phyloP scores from a whole-genome alignment of 2,113 vertebrate genomes.

The Malaclemys terrapin region DNA sequence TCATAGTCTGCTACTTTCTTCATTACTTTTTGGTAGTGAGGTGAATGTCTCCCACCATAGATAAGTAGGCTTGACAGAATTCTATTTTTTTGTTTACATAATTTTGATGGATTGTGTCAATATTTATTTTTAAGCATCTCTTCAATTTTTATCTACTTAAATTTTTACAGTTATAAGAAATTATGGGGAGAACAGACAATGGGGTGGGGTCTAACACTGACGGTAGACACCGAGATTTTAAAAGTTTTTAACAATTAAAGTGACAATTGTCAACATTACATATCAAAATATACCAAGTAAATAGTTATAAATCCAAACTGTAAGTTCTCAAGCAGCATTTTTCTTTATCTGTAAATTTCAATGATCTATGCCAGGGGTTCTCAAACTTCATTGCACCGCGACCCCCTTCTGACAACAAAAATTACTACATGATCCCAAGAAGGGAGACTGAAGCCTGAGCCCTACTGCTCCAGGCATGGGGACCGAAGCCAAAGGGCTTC shows the following conservation, averaged over 20 bases:
- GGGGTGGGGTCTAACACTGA: neutral
- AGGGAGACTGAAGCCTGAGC: no score
- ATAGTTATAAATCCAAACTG: neutral
- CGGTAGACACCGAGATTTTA: neutral
- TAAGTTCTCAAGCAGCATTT: neutral
- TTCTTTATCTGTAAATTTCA: neutral
- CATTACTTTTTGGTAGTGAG: neutral
- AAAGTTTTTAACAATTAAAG: neutral
- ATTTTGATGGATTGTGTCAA: neutral
- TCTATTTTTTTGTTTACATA: neutral
- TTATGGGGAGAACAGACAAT: neutral
- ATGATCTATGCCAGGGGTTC: neutral
- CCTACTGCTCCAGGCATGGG: no score
- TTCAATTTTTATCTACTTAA: neutral
- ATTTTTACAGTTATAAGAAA: neutral
- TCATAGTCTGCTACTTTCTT: neutral
- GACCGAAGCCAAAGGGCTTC: no score
- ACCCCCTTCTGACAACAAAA: no score
- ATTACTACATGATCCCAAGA: no score
- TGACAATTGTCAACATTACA: neutral
- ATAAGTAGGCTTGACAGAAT: neutral
- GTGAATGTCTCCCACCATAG: neutral
- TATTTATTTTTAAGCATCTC: neutral
- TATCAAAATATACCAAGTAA: neutral
- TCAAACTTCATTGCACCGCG: no score